phyloP scores from a whole-genome alignment of 2,888 invertebrate genomes.

The Empis livida region DNA sequence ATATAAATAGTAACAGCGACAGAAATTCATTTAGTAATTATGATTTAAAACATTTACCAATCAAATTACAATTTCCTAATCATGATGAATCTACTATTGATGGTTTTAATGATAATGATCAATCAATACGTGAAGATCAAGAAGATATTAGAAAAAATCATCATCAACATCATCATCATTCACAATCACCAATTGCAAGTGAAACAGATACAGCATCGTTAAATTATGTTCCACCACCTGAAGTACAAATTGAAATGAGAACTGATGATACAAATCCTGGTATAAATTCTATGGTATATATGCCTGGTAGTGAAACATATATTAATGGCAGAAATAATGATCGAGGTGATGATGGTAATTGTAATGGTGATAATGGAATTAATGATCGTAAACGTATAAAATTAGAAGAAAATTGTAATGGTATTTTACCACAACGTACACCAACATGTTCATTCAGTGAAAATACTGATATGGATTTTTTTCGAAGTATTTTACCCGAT shows the following conservation, averaged over 20 bases:
- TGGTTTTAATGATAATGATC: no score
- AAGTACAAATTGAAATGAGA: slow-evolving; percentile 14
- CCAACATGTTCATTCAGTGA: slow-evolving; percentile 13
- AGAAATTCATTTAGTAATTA: no score
- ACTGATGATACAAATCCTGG: slow-evolving; percentile 16
- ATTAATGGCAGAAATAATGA: slow-evolving; percentile 10
- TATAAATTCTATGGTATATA: slow-evolving; percentile 4
- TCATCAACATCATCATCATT: slow-evolving; percentile 20
- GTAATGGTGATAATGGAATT: not conserved
- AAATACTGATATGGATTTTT: slow-evolving; percentile 36
- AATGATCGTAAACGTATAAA: slow-evolving; percentile 8
- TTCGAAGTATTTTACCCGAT: slow-evolving; percentile 41
- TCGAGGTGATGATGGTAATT: no score
- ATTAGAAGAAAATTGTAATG: slow-evolving; percentile 1
- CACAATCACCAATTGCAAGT: slow-evolving; percentile 13
- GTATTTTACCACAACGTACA: no score
- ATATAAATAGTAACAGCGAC: no score
- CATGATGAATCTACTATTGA: slow-evolving; percentile 19
- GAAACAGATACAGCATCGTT: slow-evolving; percentile 17
- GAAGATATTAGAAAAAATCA: not conserved
- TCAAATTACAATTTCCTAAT: no score
- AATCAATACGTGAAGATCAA: no score
- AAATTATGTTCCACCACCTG: slow-evolving; percentile 16
- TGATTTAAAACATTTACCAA: no score
- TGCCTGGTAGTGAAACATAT: slow-evolving; percentile 13